Conservation (phyloP, 2,888 invertebrate genomes). For the Folsomia manolachei region DNA sequence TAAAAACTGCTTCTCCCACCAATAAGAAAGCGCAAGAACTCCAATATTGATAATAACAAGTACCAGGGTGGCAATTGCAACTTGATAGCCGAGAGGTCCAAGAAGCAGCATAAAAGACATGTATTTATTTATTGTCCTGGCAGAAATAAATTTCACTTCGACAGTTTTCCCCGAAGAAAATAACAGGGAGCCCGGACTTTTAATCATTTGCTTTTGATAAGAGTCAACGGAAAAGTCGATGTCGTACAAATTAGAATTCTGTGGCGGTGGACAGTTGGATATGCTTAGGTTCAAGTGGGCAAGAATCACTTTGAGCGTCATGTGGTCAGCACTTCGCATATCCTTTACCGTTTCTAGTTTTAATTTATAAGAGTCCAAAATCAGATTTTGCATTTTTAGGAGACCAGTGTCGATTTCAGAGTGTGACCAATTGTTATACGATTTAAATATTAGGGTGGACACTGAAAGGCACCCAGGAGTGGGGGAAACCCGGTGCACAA, state of each 20-base stretch:
- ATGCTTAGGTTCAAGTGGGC: not conserved
- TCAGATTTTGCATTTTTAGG: not conserved
- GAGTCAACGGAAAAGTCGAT: not conserved
- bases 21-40: not conserved
- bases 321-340: not conserved
- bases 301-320: not conserved
- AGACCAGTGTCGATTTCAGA: not conserved
- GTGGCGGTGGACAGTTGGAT: not conserved
- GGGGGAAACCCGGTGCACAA: too few relatives aligned
- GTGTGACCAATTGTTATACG: not conserved
- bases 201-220: not conserved
- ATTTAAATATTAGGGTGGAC: not conserved
- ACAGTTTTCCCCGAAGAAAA: not conserved
- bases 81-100: not conserved
- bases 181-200: not conserved
- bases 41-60: not conserved
- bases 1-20: not conserved
- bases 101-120: not conserved
- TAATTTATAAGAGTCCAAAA: not conserved
- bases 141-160: not conserved
- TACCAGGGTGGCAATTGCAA: not conserved
- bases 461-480: too few relatives aligned
- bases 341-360: not conserved
- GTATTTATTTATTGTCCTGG: not conserved
- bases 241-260: not conserved